Evolutionary conservation across 2,113 vertebrate genomes (phyloP).

Genomic region (Oceanodroma tethys): DNA sequence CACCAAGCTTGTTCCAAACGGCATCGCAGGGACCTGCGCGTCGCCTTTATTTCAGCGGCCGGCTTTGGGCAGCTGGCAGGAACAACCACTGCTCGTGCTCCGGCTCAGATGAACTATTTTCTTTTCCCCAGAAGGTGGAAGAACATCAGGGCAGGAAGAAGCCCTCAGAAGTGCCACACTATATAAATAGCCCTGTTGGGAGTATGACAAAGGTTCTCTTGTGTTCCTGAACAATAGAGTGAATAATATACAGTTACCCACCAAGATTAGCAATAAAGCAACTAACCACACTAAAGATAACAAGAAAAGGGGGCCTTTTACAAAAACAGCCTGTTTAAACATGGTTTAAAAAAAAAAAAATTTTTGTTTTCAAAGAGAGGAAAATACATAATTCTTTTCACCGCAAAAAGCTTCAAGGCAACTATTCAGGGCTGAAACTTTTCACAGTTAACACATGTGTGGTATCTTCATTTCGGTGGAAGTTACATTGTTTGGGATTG

Average conservation of each 20-base stretch:
- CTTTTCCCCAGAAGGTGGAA: constrained; percentile 36
- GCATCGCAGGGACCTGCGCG: fast-evolving
- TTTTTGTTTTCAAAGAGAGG: constrained; percentile 53
- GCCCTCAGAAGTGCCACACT: background rate
- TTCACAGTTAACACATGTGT: constrained; percentile 54
- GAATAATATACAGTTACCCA: constrained; percentile 66
- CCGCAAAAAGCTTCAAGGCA: constrained; percentile 57
- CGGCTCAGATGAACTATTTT: constrained; percentile 11
- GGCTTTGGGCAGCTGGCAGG: background rate
- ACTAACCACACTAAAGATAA: constrained; percentile 63
- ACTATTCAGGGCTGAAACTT: constrained; percentile 51
- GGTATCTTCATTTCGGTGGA: constrained; percentile 57
- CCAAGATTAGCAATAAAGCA: constrained; percentile 62
- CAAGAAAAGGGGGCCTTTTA: constrained; percentile 36
- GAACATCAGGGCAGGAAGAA: constrained; percentile 51
- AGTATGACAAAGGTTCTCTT: constrained; percentile 65
- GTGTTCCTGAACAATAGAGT: constrained; percentile 62
- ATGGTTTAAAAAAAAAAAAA: background rate
- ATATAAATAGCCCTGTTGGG: constrained; percentile 56
- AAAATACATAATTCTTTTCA: constrained; percentile 64
- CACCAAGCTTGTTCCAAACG: background rate
- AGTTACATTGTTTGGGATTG: constrained; percentile 51
- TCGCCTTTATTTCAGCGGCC: background rate
- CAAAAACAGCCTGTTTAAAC: constrained; percentile 54
- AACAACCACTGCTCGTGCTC: background rate